Evolutionary conservation across 1,140 invertebrate species (phyloP).

Genomic region (Penaeus vannamei): DNA sequence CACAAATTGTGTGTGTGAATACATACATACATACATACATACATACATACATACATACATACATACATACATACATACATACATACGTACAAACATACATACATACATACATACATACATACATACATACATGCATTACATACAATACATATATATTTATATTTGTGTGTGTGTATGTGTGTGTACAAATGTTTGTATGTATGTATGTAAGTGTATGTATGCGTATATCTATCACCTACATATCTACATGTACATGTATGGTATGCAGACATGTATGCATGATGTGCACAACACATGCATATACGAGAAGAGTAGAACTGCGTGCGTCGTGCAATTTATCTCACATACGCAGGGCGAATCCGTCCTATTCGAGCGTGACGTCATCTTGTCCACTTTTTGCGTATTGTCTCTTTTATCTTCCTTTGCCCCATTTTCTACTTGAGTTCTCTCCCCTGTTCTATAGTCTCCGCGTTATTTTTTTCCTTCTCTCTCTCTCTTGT

Average conservation of each 20-base stretch:
- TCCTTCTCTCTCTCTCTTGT: too few relatives aligned
- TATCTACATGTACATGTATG: background rate
- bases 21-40: too few relatives aligned
- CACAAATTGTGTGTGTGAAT: too few relatives aligned
- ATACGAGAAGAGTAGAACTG: background rate
- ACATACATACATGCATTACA: slow-evolving; percentile 35
- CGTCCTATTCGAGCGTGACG: too few relatives aligned
- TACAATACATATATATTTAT: slow-evolving; percentile 19
- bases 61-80: background rate
- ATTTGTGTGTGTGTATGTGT: background rate
- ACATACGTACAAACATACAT: background rate
- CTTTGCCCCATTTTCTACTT: too few relatives aligned
- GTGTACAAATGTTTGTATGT: background rate
- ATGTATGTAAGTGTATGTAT: background rate
- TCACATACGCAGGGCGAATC: too few relatives aligned
- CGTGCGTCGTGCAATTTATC: too few relatives aligned
- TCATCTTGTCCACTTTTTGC: too few relatives aligned
- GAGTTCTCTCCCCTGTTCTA: too few relatives aligned
- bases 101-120: background rate
- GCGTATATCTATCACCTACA: background rate
- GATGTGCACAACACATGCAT: background rate
- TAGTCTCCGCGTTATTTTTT: too few relatives aligned
- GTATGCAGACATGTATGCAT: background rate
- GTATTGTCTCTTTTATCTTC: too few relatives aligned
- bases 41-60: background rate